Evolutionary conservation across 2,888 invertebrate species (phyloP), one percentile per base, ranked within the genome.

Genomic region (Trypoxylon attenuatum): DNA sequence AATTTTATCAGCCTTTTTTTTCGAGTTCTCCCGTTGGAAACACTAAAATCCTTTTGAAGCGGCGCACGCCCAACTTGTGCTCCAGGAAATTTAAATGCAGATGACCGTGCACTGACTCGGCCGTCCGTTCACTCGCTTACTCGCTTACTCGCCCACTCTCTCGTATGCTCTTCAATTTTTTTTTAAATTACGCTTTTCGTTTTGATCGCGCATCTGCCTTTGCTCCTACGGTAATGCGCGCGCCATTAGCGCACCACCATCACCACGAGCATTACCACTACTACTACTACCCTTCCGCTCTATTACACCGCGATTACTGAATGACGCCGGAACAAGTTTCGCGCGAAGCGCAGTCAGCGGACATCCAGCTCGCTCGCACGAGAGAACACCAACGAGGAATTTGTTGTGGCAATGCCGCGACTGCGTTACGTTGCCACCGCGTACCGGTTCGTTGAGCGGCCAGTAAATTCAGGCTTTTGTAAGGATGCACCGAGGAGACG

Each of bases 401-500:
- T 33, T 33, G 33, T 33, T 13, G 33, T 1, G 10, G 33, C 33
- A 33, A 13, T 33, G n/a, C 13, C 13, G 4, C 16, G 18, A 42
- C 21, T 10, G 13, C 6, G 21, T 42, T 5, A 10, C n/a, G n/a
- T n/a, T n/a, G n/a, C n/a, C n/a, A n/a, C n/a, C n/a, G n/a, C n/a
- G n/a, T n/a, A n/a, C n/a, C n/a, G n/a, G n/a, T n/a, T n/a, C n/a
- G n/a, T n/a, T n/a, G n/a, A n/a, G n/a, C n/a, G n/a, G n/a, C 1
- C 33, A 33, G 33, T 33, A 33, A 33, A 33, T 33, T 41, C 61
- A 42, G 46, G 46, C 33, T 65, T 42, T 29, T 25, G 21, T 5
- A 64, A 62, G 73, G 69, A 76, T 73, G 73, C 69, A 69, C 47
- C 51, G 50, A 43, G 22, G 41, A 18, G 53, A 57, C 52, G 51